These are phyloP conservation scores for Enoplosus armatus DNA, from an alignment of 2,797 vertebrate species.

Conservation along the genomic window DNA sequence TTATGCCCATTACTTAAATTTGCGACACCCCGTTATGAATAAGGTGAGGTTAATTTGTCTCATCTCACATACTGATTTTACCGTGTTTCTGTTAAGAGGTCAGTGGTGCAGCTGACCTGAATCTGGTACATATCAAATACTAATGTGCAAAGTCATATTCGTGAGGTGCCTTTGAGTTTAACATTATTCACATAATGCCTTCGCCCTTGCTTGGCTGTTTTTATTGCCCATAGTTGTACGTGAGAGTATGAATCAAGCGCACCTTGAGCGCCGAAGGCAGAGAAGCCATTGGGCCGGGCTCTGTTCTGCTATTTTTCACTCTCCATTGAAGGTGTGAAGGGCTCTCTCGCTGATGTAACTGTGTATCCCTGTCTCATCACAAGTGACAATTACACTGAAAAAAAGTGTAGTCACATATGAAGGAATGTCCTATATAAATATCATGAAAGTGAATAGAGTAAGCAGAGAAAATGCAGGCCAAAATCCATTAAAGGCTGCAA, in stretches of 20 bases:
- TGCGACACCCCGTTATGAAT: slow-evolving; percentile 24
- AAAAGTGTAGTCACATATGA: slow-evolving; percentile 39
- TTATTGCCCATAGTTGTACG: slow-evolving; percentile 1
- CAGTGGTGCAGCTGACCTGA: slow-evolving; percentile 33
- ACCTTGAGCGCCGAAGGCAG: slow-evolving; percentile 41
- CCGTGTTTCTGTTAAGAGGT: slow-evolving; percentile 34
- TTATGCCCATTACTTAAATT: slow-evolving; percentile 20
- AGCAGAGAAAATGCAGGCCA: slow-evolving; percentile 14
- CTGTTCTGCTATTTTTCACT: slow-evolving; percentile 47
- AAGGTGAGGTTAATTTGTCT: slow-evolving; percentile 7
- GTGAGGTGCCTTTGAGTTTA: slow-evolving; percentile 23
- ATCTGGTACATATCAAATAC: slow-evolving; percentile 21
- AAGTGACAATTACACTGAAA: slow-evolving; percentile 62
- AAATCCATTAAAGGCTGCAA: not conserved
- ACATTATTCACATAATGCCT: slow-evolving; percentile 12
- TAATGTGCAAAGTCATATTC: slow-evolving; percentile 32
- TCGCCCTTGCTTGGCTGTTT: slow-evolving; percentile 10
- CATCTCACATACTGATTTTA: slow-evolving; percentile 15
- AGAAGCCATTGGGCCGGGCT: slow-evolving; percentile 2
- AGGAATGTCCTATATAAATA: slow-evolving; percentile 44
- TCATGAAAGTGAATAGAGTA: slow-evolving; percentile 49
- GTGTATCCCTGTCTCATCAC: slow-evolving; percentile 26
- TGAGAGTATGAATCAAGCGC: slow-evolving; percentile 48
- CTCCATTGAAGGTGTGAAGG: slow-evolving; percentile 53
- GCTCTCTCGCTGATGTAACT: slow-evolving; percentile 37